Conservation (phyloP, 2,113 vertebrate species). For the Xiphorhynchus elegans region DNA sequence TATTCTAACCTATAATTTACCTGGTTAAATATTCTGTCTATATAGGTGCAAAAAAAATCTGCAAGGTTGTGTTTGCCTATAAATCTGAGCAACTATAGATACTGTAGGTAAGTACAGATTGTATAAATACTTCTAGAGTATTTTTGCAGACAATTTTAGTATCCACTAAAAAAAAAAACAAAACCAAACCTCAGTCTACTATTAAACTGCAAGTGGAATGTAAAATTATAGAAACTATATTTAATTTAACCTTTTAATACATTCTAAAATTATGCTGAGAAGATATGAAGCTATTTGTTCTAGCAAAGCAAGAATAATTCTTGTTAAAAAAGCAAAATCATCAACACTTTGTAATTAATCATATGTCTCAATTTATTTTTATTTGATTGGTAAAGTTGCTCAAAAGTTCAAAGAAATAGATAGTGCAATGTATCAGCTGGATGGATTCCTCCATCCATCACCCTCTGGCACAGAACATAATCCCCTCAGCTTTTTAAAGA, state of each 20-base stretch:
- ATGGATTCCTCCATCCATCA: neutral
- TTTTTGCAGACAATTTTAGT: neutral
- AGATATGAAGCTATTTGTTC: neutral
- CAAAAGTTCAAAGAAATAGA: neutral
- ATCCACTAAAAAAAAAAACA: neutral
- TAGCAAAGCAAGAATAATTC: neutral
- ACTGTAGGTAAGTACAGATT: neutral
- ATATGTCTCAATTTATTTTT: neutral
- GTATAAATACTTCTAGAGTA: neutral
- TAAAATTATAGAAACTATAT: neutral
- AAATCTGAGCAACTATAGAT: neutral
- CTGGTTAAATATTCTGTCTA: neutral
- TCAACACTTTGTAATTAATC: neutral
- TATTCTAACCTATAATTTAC: neutral
- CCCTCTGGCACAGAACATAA: neutral
- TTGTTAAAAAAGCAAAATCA: neutral
- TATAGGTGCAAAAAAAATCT: neutral
- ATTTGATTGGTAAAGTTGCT: neutral
- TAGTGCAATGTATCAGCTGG: neutral
- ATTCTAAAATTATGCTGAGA: neutral
- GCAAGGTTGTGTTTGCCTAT: neutral
- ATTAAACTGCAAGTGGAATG: neutral
- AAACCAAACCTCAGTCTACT: neutral
- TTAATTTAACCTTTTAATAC: neutral
- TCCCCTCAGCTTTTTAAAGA: neutral